Base-by-base conservation (phyloP, 1,140 invertebrate genomes). In the Melitaea cinxia region DNA sequence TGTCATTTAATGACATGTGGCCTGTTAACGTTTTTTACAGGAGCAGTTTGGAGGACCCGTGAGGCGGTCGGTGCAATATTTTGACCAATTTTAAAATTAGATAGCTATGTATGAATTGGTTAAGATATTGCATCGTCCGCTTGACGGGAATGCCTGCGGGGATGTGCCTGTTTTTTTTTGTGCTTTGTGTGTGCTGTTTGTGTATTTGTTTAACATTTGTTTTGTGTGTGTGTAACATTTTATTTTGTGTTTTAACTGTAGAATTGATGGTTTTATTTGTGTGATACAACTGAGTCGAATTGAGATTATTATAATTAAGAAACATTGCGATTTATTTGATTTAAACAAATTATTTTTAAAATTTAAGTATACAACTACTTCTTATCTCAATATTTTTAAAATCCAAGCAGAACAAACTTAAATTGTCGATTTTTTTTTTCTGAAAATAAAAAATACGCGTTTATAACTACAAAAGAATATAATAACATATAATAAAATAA, bases 91-190 rank as follows among this genome's bases (percentile, higher is more conserved):
- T 91, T 89, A 84, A 77, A 77, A 67, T 60, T 66, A 62, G 26
- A 53, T 37, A 42, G 60, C 21, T 53, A 67, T 65, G 47, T 68
- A 68, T 87, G 89, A 91, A 89, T 91, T 91, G 91, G 91, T 91
- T 91, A 91, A 91, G 89, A 91, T 91, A 91, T 91, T 91, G 91
- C 91, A 91, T 90, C 89, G 84, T 83, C 78, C 62, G 82, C 83
- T 81, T 82, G 70, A 50, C 63, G 83, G 84, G 77, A 72, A 45
- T 60, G 19, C 57, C 84, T 42, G 24, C 82, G 73, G 15, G 62
- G 65, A 56, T 54, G 57, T 55, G 63, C 47, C 55, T 68, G 2
- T 69, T 35, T 52, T 57, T 12, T 55, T 65, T 58, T 73, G 50
- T 69, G 53, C 23, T 68, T 28, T 62, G 64, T 61, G 28, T 67